Evolutionary conservation across 1,140 invertebrate species (phyloP).

Genomic region (Apocrypta bakeri): DNA sequence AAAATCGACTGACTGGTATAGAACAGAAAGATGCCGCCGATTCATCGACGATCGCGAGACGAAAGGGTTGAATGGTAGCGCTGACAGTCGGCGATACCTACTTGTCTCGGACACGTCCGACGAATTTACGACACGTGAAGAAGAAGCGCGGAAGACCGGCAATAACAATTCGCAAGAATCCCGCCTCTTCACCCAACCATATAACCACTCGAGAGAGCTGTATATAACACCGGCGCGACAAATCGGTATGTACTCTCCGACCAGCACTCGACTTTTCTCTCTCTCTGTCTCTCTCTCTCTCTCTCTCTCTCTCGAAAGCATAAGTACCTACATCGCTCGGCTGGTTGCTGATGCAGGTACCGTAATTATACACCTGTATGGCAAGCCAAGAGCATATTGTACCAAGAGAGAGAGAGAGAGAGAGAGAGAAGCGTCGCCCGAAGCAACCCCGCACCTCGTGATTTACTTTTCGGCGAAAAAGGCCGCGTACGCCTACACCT

Average conservation of each 20-base stretch:
- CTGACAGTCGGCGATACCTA: not conserved
- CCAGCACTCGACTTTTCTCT: not conserved
- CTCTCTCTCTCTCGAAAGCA: not conserved
- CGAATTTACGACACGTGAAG: not conserved
- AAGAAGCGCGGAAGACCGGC: not conserved
- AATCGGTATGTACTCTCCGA: not conserved
- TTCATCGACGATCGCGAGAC: not conserved
- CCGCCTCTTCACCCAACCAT: not conserved
- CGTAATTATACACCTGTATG: conserved; percentile 36
- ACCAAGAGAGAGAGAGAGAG: not conserved
- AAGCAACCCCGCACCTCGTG: not conserved
- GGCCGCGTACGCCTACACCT: conserved; percentile 30
- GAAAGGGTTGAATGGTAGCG: not conserved
- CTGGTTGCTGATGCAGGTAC: conserved; percentile 23
- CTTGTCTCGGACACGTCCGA: not conserved
- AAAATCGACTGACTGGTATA: not conserved
- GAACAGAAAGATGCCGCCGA: not conserved
- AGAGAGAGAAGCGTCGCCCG: not conserved
- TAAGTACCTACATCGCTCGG: not conserved
- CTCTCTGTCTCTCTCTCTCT: not conserved
- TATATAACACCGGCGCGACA: conserved; percentile 7
- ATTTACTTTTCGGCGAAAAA: conserved; percentile 48
- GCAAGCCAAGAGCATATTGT: not conserved
- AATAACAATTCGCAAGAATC: not conserved
- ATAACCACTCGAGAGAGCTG: not conserved